Evolutionary conservation across 2,888 invertebrate genomes (phyloP), one percentile per base, ranked within the genome.

Genomic region (Exocentrus adspersus): DNA sequence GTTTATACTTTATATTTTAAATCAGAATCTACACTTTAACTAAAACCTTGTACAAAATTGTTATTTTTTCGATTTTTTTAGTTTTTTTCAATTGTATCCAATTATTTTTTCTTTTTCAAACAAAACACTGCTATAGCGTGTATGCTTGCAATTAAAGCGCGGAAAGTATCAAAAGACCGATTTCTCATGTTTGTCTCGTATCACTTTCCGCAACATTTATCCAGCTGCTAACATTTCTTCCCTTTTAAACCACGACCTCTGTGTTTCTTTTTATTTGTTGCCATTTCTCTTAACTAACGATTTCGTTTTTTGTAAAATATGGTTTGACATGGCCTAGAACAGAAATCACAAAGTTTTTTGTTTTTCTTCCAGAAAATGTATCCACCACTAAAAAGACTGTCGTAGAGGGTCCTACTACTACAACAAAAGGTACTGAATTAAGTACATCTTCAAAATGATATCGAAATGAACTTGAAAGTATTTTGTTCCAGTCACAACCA

Each of bases 381-480:
- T 75, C 75, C 65, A 75, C 73, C 41, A 75, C 74, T 41, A 75
- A 76, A 64, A 77, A 76, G 65, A 77, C 77, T 24, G 70, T 76
- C 54, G 72, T 75, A 28, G 78, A 79, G 64, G 78, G 78, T 28
- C 80, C 81, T 45, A 68, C 77, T 14, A 77, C 80, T 28, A 79
- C 78, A 28, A 77, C 77, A 51, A 71, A 77, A 74, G 74, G 78
- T 79, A 70, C 64, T 46, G n/a, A n/a, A 12, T 58, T 17, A 24
- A 37, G 2, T 53, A 42, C 3, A 5, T 37, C 28, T n/a, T 42
- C 9, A 17, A 20, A 20, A 0, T 14, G n/a, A 42, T 42, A 10
- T 14, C 12, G 10, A 41, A 48, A 42, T 21, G 30, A 30, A 28
- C 4, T n/a, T 21, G 24, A 16, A 14, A 1, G n/a, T 42, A 24